These are phyloP conservation scores for Pammene fasciana DNA, from an alignment of 2,888 invertebrate genomes.

Conservation along the genomic window DNA sequence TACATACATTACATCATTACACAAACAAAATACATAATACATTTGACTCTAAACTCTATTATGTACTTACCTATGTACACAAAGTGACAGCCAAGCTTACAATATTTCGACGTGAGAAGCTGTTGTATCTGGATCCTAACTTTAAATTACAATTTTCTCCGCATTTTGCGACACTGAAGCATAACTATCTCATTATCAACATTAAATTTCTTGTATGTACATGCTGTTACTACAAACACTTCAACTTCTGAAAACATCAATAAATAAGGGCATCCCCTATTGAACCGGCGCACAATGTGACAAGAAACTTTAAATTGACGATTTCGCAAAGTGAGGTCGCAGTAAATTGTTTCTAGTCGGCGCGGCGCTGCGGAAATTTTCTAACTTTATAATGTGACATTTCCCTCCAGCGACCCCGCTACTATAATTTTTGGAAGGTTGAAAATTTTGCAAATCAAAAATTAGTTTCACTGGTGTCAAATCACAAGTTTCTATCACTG, in stretches of 20 bases:
- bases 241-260: conserved; percentile 12
- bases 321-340: conserved; percentile 36
- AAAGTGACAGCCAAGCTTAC: not conserved
- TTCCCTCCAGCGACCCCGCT: conserved; percentile 41
- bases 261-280: conserved; percentile 21
- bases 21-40: no score
- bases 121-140: not conserved
- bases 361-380: conserved; percentile 35
- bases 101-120: not conserved
- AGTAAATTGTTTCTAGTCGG: conserved; percentile 36
- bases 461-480: not conserved
- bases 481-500: not conserved
- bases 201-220: not conserved
- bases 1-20: no score
- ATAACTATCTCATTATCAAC: not conserved
- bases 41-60: no score
- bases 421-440: conserved; percentile 32
- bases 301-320: conserved; percentile 37
- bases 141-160: not conserved
- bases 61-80: no score
- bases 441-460: conserved; percentile 41
- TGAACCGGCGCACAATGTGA: conserved; percentile 30
- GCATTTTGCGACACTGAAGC: not conserved
- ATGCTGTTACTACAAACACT: not conserved
- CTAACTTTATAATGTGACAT: conserved; percentile 44